Base-by-base conservation (phyloP, 2,113 vertebrate species). In the Nothocercus nigrocapillus region DNA sequence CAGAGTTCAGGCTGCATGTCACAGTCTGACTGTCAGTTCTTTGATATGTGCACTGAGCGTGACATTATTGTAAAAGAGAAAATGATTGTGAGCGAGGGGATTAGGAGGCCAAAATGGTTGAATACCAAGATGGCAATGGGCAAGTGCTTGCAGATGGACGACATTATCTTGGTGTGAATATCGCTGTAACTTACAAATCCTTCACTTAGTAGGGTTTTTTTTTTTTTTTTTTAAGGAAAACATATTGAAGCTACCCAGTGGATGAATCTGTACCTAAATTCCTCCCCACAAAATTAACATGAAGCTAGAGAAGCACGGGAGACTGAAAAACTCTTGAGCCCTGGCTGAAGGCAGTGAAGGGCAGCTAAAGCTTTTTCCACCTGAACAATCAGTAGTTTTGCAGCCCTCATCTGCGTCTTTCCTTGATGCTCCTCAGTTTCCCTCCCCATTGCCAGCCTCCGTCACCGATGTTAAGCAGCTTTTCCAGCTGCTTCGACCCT, bases 21-120 rank as follows among this genome's bases (percentile, higher is more conserved):
- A 45, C 19, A 58, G 59, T 4, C 63, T 66, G 44, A 49, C 5
- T 18, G 34, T 34, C 45, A 13, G 7, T 19, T 63, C 90, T 96
- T n/a, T 53, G n/a, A 69, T 22, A 42, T 7, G 12, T 30, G 81
- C 58, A 13, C 19, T 19, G 7, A 82, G 36, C 0, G 0, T 59
- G 75, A 83, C 45, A 20, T 20, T 67, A 64, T 28, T 44, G 27
- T 42, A 59, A 74, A 86, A 89, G 21, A 11, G n/a, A 85, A 85
- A 95, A 69, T 6, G 3, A 70, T 2, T 27, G 58, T 5, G 5
- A 90, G 72, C 38, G 66, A 80, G 79, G 7, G 16, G 16, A 78
- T 40, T 11, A 75, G 78, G 47, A 90, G 54, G 49, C 24, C 82
- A 69, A 90, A 91, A 89, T 58, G 34, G 49, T 5, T 82, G 72